Conservation (phyloP, 53 echinoderm and acorn worm genomes). For the Luidia sarsii region DNA sequence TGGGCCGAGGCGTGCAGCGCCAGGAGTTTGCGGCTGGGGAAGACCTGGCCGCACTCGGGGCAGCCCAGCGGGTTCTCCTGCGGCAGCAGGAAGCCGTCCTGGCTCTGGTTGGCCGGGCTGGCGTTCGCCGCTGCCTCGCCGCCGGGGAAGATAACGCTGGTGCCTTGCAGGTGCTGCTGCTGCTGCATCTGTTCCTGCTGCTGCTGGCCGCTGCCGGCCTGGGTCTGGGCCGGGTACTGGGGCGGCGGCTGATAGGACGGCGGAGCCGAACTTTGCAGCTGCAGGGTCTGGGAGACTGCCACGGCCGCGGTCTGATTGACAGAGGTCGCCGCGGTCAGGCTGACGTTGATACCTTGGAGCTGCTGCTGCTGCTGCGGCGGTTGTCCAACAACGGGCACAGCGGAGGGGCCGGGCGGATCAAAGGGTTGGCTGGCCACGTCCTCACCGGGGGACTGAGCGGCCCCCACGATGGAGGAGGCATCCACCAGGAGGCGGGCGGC, state of each 20-base stretch:
- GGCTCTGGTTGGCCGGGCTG: not conserved
- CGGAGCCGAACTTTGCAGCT: not conserved
- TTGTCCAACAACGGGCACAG: not conserved
- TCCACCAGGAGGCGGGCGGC: constrained; percentile 41
- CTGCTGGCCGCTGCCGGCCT: not conserved
- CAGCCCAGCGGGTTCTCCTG: constrained; percentile 56
- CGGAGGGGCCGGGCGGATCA: constrained; percentile 18
- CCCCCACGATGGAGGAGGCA: constrained; percentile 32
- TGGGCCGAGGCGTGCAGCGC: constrained; percentile 83
- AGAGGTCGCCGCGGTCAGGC: constrained; percentile 2
- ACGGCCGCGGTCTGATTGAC: not conserved
- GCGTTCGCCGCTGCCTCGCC: not conserved
- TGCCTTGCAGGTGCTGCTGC: not conserved
- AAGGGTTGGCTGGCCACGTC: constrained; percentile 3
- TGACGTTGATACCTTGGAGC: not conserved
- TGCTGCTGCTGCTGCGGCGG: not conserved
- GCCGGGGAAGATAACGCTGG: constrained; percentile 17
- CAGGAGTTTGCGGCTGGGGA: constrained; percentile 67
- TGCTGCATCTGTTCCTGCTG: not conserved
- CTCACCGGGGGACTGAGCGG: constrained; percentile 8
- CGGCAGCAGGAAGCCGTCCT: not conserved
- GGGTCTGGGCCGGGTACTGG: constrained; percentile 29
- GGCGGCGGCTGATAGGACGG: constrained; percentile 33
- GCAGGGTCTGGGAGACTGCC: constrained; percentile 2
- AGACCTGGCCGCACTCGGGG: constrained; percentile 75